A percentile compares a stretch with the other conserved stretches of the same genome.
Evolutionary conservation across 2,888 invertebrate species (phyloP).

Genomic region (Celastrina argiolus): DNA sequence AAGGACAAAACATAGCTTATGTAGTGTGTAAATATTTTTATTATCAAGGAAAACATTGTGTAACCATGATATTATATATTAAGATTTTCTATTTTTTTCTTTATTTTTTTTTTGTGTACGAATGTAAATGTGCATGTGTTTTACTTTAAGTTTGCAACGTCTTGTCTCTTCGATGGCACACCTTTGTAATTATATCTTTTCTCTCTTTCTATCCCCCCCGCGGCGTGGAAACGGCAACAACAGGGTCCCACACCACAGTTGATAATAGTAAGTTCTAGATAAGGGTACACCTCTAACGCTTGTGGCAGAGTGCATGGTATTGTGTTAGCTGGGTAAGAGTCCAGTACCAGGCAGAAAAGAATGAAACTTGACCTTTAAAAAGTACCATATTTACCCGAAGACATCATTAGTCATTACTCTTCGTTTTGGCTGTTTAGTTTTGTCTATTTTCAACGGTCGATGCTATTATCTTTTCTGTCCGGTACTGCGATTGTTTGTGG

Average conservation of each 20-base stretch:
- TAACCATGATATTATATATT: too few relatives aligned
- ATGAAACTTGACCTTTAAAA: too few relatives aligned
- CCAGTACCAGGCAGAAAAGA: too few relatives aligned
- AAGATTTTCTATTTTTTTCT: too few relatives aligned
- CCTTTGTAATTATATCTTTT: conserved; percentile 40
- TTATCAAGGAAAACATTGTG: neutral
- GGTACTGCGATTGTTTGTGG: neutral
- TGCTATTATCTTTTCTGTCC: too few relatives aligned
- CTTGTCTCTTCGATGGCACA: conserved; percentile 25
- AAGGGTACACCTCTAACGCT: neutral
- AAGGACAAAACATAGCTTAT: too few relatives aligned
- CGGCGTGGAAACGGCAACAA: conserved; percentile 39
- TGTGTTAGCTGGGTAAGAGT: neutral
- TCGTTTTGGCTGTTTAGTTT: too few relatives aligned
- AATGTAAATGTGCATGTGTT: conserved; percentile 7
- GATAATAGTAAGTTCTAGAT: conserved; percentile 66
- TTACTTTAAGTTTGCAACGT: neutral
- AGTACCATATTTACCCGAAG: too few relatives aligned
- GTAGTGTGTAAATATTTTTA: too few relatives aligned
- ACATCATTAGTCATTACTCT: too few relatives aligned
- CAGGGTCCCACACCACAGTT: conserved; percentile 75
- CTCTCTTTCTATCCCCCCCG: conserved; percentile 51
- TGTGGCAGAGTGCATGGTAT: neutral
- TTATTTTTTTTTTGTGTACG: too few relatives aligned
- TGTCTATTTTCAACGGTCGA: too few relatives aligned